These are phyloP conservation scores for Cinclus cinclus DNA, from an alignment of 2,113 vertebrate species.

Conservation along the genomic window DNA sequence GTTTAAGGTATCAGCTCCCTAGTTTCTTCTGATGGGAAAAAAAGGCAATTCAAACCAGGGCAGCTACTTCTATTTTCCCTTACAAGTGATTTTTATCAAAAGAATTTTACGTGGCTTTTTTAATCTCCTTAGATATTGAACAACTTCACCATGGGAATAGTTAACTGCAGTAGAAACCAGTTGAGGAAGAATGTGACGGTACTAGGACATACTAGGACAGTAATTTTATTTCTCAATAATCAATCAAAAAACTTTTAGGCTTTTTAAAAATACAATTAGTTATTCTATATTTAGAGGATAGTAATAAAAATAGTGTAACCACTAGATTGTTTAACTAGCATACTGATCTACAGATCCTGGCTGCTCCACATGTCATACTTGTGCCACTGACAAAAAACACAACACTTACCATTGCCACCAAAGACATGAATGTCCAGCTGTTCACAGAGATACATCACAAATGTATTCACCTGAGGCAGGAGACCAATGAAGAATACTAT, in stretches of 20 bases:
- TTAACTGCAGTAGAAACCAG: not conserved
- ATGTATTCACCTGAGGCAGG: conserved; percentile 98
- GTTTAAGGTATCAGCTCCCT: not conserved
- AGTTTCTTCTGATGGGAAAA: not conserved
- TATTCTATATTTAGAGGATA: not conserved
- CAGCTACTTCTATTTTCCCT: not conserved
- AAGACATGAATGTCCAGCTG: conserved; percentile 98
- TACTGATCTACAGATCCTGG: not conserved
- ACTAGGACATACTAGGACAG: not conserved
- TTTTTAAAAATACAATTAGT: not conserved
- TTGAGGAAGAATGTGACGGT: not conserved
- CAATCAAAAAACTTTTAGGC: not conserved
- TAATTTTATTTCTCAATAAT: not conserved
- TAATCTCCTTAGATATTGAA: not conserved
- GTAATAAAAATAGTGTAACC: not conserved
- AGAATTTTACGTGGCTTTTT: not conserved
- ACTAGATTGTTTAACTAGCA: not conserved
- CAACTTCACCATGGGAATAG: not conserved
- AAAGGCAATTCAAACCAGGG: not conserved
- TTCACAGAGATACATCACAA: conserved; percentile 98
- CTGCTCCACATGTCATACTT: not conserved
- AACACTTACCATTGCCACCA: conserved; percentile 92
- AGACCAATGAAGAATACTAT: conserved; percentile 96
- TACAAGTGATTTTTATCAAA: not conserved
- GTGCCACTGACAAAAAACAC: not conserved